phyloP scores from a whole-genome alignment of 2,113 vertebrate species.

The Pomatorhinus ruficollis region DNA sequence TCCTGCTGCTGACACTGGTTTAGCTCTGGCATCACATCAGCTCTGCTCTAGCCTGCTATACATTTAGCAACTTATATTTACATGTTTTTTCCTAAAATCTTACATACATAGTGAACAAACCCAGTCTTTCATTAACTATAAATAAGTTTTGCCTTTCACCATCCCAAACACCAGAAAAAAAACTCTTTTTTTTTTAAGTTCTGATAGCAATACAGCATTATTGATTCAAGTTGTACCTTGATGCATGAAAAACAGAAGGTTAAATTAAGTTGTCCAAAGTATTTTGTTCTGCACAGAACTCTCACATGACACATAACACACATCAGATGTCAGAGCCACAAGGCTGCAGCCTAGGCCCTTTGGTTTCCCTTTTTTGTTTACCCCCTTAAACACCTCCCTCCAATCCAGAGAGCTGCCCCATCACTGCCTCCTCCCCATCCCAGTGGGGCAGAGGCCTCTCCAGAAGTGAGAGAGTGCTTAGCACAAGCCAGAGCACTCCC shows the following conservation, averaged over 20 bases:
- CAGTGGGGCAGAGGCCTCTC: background rate
- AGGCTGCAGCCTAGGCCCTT: background rate
- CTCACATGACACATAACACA: rapidly evolving
- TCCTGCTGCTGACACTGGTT: background rate
- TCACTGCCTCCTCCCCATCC: background rate
- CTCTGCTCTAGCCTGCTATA: background rate
- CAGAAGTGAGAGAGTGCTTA: background rate
- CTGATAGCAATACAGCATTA: background rate
- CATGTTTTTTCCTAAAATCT: background rate
- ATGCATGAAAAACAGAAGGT: background rate
- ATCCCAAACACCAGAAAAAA: background rate
- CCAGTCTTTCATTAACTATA: background rate
- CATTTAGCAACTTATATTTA: background rate
- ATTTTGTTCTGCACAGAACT: background rate
- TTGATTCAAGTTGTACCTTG: background rate
- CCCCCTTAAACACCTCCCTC: background rate
- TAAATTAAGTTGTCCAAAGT: background rate
- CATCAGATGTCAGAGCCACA: background rate
- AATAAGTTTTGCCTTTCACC: background rate
- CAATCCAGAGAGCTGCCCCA: background rate
- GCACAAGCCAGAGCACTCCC: background rate
- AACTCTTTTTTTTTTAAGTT: background rate
- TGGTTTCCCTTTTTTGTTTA: background rate
- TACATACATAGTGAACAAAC: background rate
- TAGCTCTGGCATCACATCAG: background rate